Conservation (phyloP, 2,113 vertebrate species). For the Callithrix jacchus region DNA sequence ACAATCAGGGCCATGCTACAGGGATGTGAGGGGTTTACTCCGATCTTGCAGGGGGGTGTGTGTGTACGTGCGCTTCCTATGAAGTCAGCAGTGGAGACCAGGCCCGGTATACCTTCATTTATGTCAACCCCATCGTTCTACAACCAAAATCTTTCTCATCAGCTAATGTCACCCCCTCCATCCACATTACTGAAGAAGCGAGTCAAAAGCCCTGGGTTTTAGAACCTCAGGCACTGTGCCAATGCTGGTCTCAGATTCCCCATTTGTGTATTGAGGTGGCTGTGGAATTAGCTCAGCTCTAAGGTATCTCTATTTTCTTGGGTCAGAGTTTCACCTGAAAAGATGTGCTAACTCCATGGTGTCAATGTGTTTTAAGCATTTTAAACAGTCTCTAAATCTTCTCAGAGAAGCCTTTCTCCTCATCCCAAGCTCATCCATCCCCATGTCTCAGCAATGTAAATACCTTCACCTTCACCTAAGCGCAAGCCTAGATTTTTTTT, state of each 20-base stretch:
- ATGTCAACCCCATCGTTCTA: not conserved
- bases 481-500: not conserved
- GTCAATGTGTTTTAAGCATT: not conserved
- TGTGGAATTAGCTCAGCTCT: too few species aligned
- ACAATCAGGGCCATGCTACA: not conserved
- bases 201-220: not conserved
- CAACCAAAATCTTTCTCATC: not conserved
- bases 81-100: not conserved
- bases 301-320: not conserved
- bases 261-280: not conserved
- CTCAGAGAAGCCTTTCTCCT: not conserved
- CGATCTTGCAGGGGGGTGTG: not conserved
- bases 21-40: not conserved
- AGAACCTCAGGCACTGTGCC: not conserved
- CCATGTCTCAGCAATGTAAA: not conserved
- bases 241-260: not conserved
- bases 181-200: rapidly evolving
- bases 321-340: not conserved
- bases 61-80: not conserved
- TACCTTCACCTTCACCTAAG: not conserved
- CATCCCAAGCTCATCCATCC: not conserved
- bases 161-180: not conserved
- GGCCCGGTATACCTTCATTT: not conserved
- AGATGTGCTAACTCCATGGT: not conserved
- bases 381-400: not conserved